Conservation (phyloP, 92 coral and sea anemone species). For the Zoanthus sansibaricus region DNA sequence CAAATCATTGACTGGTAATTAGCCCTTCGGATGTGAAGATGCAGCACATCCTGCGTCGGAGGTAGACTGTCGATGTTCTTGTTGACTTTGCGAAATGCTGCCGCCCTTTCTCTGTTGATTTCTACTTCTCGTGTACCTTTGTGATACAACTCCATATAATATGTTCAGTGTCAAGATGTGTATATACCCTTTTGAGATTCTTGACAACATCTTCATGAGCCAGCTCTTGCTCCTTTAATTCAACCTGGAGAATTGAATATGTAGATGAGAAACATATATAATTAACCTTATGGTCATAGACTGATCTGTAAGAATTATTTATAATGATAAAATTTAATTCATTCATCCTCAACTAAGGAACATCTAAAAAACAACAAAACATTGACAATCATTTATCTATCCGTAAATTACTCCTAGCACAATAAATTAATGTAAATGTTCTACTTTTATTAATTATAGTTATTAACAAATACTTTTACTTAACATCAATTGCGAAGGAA, state of each 20-base stretch:
- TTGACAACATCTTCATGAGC: slow-evolving; percentile 98
- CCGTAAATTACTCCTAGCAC: no score
- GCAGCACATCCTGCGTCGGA: slow-evolving; percentile 50
- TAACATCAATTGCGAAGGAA: no score
- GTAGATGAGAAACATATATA: background rate
- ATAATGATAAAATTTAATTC: no score
- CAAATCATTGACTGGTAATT: slow-evolving; percentile 50
- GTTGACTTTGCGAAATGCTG: slow-evolving; percentile 60
- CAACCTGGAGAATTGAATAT: slow-evolving; percentile 64
- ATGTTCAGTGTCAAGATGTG: background rate
- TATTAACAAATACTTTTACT: no score
- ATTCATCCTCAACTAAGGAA: no score
- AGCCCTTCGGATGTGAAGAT: slow-evolving; percentile 47
- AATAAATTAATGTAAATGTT: no score
- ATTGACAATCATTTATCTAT: no score
- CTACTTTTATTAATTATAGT: no score
- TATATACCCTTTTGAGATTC: slow-evolving; percentile 93
- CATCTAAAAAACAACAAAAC: no score
- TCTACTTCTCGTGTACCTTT: slow-evolving; percentile 41
- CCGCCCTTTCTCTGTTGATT: slow-evolving; percentile 58
- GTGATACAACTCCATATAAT: slow-evolving; percentile 23
- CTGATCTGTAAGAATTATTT: no score
- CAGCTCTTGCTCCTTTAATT: slow-evolving; percentile 94
- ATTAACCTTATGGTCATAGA: background rate
- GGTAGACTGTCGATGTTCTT: slow-evolving; percentile 58